Base-by-base conservation (phyloP, 2,888 invertebrate genomes). In the Drosophila imparisetae region DNA sequence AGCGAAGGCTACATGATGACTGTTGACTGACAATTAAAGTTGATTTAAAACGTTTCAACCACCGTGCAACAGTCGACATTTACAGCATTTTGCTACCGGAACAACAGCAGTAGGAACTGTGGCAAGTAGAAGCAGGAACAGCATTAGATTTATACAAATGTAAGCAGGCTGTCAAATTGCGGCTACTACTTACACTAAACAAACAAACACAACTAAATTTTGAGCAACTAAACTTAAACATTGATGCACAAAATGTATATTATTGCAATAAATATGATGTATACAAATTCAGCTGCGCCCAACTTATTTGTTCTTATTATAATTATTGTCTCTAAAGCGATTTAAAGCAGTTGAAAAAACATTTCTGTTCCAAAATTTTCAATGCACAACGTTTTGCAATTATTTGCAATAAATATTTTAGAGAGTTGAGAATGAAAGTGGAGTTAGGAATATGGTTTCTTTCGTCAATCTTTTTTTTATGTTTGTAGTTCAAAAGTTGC, bases 1-100 rank as follows among this genome's bases (percentile, higher is more conserved):
- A 72, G 81, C 62, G 76, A 72, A 52, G 76, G 76, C 71, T 66
- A 58, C 64, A 67, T 70, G 73, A 69, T 75, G 74, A 72, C 63
- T 70, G 48, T 65, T 66, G 69, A 38, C 59, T 69, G 78, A 74
- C 59, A 54, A 71, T 57, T 69, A 75, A 76, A 75, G 69, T 73
- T 81, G 60, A 67, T 68, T 80, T 65, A 72, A 80, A 77, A 80
- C 74, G 69, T 32, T 49, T 49, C 59, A 63, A 48, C 62, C 67
- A 57, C 63, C 55, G 45, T 24, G 57, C 65, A 72, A 69, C 63
- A 50, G 73, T 62, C 63, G 40, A 58, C 67, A 67, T 62, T 11
- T 11, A 29, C 18, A 27, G 8, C 32, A 42, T 2, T n/a, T 5
- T 11, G 42, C 13, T 45, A 7, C 67, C 40, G 36, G 29, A 71